Conservation (phyloP, 2,888 invertebrate species). For the Cerastoderma edule region DNA sequence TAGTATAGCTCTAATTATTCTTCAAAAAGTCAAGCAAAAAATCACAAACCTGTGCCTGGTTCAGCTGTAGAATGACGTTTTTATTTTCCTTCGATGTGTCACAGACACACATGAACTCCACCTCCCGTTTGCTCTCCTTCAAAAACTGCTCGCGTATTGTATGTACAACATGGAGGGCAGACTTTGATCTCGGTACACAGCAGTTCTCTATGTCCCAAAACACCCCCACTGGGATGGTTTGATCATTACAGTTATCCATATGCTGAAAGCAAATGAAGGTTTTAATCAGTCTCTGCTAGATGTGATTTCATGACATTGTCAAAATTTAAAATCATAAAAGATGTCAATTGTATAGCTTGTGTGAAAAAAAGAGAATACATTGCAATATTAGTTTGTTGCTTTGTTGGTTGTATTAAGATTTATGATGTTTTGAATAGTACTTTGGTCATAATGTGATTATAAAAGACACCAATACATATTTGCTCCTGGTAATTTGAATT, state of each 20-base stretch:
- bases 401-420: no score
- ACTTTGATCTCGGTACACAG: slow-evolving; percentile 91
- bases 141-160: slow-evolving; percentile 91
- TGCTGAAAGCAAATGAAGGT: neutral
- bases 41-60: slow-evolving; percentile 77
- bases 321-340: no score
- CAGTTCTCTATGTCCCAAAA: slow-evolving; percentile 98
- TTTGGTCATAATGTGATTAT: no score
- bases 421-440: no score
- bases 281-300: no score
- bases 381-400: no score
- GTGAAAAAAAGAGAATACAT: no score
- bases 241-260: slow-evolving; percentile 8
- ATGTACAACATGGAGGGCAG: slow-evolving; percentile 90
- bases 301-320: no score
- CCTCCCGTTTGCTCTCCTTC: slow-evolving; percentile 90
- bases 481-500: no score
- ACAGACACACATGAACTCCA: slow-evolving; percentile 95
- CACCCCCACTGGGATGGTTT: slow-evolving; percentile 88
- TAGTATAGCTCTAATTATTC: no score
- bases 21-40: neutral
- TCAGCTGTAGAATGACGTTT: slow-evolving; percentile 90
- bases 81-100: slow-evolving; percentile 93
- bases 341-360: no score
- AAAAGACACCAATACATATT: no score